Evolutionary conservation across 2,797 vertebrate species (phyloP), one percentile per base, ranked within the genome.

Genomic region (Myotis pilosus): DNA sequence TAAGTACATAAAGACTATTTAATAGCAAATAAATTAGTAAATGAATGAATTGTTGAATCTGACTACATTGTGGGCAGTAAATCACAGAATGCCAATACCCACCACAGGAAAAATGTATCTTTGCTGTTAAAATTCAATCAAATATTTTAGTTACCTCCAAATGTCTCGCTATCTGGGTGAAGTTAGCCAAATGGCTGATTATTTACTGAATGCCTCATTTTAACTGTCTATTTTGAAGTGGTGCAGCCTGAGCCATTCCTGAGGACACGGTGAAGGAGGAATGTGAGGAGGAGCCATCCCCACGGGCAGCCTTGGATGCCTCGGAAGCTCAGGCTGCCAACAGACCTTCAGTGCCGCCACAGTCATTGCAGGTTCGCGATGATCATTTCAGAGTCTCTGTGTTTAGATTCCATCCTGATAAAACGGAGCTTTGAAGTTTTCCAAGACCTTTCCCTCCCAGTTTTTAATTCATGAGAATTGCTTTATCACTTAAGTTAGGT

Each of bases 401-500:
- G 75, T 89, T 69, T 78, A 87, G 55, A 85, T 79, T 88, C 76
- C 10, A 69, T 87, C 68, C n/a, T 64, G 66, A 87, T 80, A 79
- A 95, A 95, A 90, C 44, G 62, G 28, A 44, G 41, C 51, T 75
- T 64, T 19, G 41, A 94, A 84, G 60, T 88, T 96, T 93, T 78
- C 83, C 22, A 75, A 95, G 87, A 92, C 64, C 81, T 96, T 94
- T 88, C 80, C 88, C 41, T 87, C 81, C 88, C 22, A 69, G 49
- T 53, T 94, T 92, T 92, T 87, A 87, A 96, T 91, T 82, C 91
- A 89, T 80, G 53, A 86, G 92, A 94, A 76, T 68, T 94, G 30
- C 69, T 62, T 94, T 88, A 95, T 93, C 89, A 68, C 85, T 94
- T 95, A 95, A 95, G 72, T 92, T 93, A 95, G 92, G 72, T 66